Base-by-base conservation (phyloP, 2,888 invertebrate genomes). In the Antheraea yamamai region DNA sequence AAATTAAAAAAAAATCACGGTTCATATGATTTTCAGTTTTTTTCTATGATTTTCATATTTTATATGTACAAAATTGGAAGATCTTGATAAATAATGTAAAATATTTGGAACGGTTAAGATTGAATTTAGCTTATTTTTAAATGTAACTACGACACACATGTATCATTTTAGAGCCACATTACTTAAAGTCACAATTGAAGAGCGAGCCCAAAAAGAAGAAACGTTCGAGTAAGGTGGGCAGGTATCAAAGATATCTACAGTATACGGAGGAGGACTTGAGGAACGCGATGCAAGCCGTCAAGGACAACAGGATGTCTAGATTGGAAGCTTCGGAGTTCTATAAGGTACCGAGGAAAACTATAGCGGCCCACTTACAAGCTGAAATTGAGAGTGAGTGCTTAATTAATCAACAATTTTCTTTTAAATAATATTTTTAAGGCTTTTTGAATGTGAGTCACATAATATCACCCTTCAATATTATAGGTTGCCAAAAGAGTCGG, bases 301-400 rank as follows among this genome's bases (percentile, higher is more conserved):
- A 39, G 10, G 39, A 70, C n/a, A 70, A 70, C 39, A 70, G 70
- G 12, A 70, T 70, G 70, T 70, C 70, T 20, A 35, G 70, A 8
- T n/a, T 70, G 23, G 70, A 70, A n/a, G 70, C 70, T 39, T 39
- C 70, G 1, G 20, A 70, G 39, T 70, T 23, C n/a, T 70, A 70
- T 39, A 70, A 70, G 14, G 70, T 70, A 55, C 92, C 92, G 0
- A 80, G 80, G 74, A 90, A 89, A 77, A 90, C 91, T 0, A 76
- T 92, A 0, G 73, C 77, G 0, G 80, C 80, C 0, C 86, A 82
- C 70, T 18, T 82, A 0, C 77, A 52, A 51, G 1, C 20, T 6
- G 75, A 79, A 12, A 75, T 79, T 6, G 76, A 73, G 2, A 79
- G 80, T 81, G 70, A 83, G 83, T 79, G 23, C 20, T 39, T 20